A percentile compares a stretch with the other conserved stretches of the same genome.
Conservation (phyloP, 2,888 invertebrate genomes). For the Hedychridium roseum region DNA sequence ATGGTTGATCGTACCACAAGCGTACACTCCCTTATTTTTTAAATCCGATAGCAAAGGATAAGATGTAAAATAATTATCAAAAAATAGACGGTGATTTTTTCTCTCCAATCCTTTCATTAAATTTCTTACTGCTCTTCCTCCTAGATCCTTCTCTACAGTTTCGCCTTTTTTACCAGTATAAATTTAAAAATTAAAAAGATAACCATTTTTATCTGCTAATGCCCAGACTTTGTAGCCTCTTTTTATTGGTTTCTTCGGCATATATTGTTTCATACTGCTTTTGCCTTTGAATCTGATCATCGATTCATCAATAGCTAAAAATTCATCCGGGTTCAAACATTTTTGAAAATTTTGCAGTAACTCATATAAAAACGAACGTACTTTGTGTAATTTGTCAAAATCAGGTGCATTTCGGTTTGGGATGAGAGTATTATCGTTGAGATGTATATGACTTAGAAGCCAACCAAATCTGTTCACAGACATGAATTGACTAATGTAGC, state of each 20-base stretch:
- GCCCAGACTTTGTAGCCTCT: conserved; percentile 41
- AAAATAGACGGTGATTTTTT: conserved; percentile 39
- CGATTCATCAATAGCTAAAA: conserved; percentile 35
- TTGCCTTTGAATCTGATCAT: conserved; percentile 44
- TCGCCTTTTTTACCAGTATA: conserved; percentile 4
- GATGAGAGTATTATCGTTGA: conserved; percentile 33
- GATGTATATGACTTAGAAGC: conserved; percentile 27
- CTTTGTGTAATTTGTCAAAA: conserved; percentile 41
- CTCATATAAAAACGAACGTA: conserved; percentile 31
- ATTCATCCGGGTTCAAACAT: conserved; percentile 18
- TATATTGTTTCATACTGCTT: conserved; percentile 36
- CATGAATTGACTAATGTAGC: conserved; percentile 16
- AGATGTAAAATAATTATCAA: conserved; percentile 45
- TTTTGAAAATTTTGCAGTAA: conserved; percentile 24
- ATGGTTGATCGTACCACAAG: conserved; percentile 44
- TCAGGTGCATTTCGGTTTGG: conserved; percentile 25
- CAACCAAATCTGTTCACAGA: conserved; percentile 1
- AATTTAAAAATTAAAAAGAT: conserved; percentile 7
- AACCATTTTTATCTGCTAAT: conserved; percentile 6
- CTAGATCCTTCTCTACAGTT: background rate
- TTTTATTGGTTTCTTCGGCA: conserved; percentile 36
- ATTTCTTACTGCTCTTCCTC: conserved; percentile 7
- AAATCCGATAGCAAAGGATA: conserved; percentile 38
- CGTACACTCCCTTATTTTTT: conserved; percentile 33
- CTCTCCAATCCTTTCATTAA: conserved; percentile 25